These are phyloP conservation scores for Epizoanthus illoricatus DNA, from an alignment of 92 coral and sea anemone species.

Conservation along the genomic window DNA sequence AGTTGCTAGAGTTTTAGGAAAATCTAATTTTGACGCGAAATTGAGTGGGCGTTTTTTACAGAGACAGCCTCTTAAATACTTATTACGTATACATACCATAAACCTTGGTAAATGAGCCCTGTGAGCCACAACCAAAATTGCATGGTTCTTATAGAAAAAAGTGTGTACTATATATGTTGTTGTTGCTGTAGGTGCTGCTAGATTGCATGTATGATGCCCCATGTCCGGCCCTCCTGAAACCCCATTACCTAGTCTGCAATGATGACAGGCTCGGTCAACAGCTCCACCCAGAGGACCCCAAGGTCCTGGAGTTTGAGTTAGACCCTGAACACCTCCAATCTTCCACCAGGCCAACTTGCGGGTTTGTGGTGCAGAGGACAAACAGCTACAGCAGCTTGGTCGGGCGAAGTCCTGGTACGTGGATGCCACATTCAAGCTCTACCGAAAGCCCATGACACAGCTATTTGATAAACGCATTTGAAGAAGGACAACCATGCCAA, in stretches of 20 bases:
- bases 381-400: neutral
- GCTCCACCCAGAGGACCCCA: slow-evolving; percentile 16
- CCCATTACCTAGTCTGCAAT: neutral
- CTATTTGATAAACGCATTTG: neutral
- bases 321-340: slow-evolving; percentile 9
- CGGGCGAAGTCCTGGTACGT: slow-evolving; percentile 22
- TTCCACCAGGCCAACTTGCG: slow-evolving; percentile 19
- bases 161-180: neutral
- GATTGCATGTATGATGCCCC: neutral
- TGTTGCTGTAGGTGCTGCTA: neutral
- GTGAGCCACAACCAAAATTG: no score
- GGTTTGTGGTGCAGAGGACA: neutral
- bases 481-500: neutral
- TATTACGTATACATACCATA: neutral
- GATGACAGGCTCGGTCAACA: neutral
- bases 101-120: neutral
- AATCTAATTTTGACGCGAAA: no score
- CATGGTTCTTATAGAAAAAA: no score
- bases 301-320: slow-evolving; percentile 20
- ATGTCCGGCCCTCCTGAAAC: neutral
- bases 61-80: no score
- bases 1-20: no score
- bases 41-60: no score
- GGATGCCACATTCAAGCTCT: slow-evolving; percentile 6
- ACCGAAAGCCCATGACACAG: neutral